Base-by-base conservation (phyloP, 2,888 invertebrate genomes). In the Galerucella pusilla region DNA sequence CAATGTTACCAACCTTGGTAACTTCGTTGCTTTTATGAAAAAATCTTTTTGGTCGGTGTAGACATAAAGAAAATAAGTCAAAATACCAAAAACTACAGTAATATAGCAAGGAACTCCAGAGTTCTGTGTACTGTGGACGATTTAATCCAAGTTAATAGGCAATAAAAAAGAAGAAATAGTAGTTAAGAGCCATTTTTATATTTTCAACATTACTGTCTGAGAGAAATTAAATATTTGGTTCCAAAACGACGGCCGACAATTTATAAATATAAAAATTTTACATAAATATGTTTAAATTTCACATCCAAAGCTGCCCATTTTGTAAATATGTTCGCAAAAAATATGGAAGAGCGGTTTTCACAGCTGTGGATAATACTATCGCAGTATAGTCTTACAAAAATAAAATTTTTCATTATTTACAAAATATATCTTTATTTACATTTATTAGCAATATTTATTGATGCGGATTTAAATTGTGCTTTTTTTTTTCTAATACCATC, bases 281-380 rank as follows among this genome's bases (percentile, higher is more conserved):
- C 14, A 59, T 14, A 16, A 20, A 59, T 10, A 57, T 10, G 11
- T 14, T 59, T 59, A 14, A 16, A 16, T 59, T 59, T 59, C 9
- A 28, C 12, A 61, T 61, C 28, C 28, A 61, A 61, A 61, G 35
- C 61, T 61, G 61, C 61, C n/a, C 35, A 12, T 61, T 61, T 61
- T 35, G 14, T 35, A 61, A 35, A 61, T 7, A 61, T 61, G 28
- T 61, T 61, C n/a, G 35, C 14, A 61, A 12, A 6, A 61, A 61
- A 61, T 35, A 61, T 61, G 61, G 61, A 61, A 61, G 61, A 61
- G 61, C 61, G 28, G 35, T 61, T 61, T 61, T 61, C 61, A 61
- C 61, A 61, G 61, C 61, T 61, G 35, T 61, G 14, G 61, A 35
- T 61, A 61, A 61, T 61, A 61, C 61, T 61, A 61, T 61, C 61